phyloP scores from a whole-genome alignment of 2,797 vertebrate species.

The Cossypha caffra region DNA sequence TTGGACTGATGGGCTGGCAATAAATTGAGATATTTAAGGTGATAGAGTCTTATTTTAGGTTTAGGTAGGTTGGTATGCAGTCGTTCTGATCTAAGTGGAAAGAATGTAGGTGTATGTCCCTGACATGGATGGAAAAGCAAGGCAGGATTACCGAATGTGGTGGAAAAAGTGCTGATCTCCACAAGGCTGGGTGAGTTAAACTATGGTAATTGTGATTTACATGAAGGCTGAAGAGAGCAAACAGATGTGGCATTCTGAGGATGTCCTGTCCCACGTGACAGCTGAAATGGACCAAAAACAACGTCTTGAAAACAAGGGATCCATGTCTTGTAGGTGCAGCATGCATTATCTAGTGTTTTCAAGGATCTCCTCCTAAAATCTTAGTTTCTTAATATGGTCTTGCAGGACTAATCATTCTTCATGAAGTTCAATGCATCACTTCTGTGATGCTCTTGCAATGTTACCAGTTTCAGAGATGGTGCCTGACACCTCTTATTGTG shows the following conservation, averaged over 20 bases:
- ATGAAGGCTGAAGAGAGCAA: neutral
- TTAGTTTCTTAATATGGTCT: neutral
- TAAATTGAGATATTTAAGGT: neutral
- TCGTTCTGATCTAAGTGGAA: slow-evolving; percentile 12
- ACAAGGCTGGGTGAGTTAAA: neutral
- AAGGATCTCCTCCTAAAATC: neutral
- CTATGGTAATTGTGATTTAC: neutral
- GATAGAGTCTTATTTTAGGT: neutral
- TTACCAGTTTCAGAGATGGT: neutral
- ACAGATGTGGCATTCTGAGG: neutral
- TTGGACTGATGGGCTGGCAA: neutral
- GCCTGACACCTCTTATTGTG: neutral
- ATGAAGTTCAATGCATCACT: neutral
- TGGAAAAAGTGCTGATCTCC: neutral
- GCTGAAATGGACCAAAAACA: neutral
- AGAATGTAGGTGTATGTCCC: neutral
- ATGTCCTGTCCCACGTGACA: neutral
- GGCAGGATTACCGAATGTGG: neutral
- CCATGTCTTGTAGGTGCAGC: neutral
- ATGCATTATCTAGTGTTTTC: neutral
- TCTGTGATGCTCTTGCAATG: neutral
- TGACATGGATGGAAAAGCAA: neutral
- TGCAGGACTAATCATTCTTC: neutral
- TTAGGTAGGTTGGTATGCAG: neutral
- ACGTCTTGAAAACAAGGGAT: neutral